Evolutionary conservation across 1,140 invertebrate genomes (phyloP).

Genomic region (Musca domestica): DNA sequence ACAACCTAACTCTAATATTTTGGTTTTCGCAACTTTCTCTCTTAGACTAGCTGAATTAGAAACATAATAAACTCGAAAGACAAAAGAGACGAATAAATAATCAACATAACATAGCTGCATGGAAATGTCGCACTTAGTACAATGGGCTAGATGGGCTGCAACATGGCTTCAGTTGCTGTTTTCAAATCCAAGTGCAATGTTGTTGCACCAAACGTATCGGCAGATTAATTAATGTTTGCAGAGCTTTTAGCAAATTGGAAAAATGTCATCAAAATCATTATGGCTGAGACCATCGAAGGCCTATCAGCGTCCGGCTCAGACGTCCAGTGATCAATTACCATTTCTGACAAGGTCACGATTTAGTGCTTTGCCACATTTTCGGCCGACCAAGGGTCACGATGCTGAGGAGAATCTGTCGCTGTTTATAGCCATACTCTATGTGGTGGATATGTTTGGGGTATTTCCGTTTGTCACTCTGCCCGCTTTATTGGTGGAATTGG

Average conservation of each 20-base stretch:
- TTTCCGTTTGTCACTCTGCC: slow-evolving; percentile 75
- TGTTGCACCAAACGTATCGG: not conserved
- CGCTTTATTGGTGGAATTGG: slow-evolving; percentile 69
- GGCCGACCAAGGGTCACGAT: slow-evolving; percentile 26
- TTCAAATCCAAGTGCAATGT: slow-evolving; percentile 14
- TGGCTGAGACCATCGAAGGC: slow-evolving; percentile 37
- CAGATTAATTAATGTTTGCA: not conserved
- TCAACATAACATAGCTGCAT: no score
- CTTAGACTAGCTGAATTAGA: no score
- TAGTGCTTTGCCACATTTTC: slow-evolving; percentile 48
- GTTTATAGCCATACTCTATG: slow-evolving; percentile 70
- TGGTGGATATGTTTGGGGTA: slow-evolving; percentile 77
- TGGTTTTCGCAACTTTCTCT: no score
- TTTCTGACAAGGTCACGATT: slow-evolving; percentile 45
- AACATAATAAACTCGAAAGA: no score
- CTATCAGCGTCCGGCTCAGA: slow-evolving; percentile 1
- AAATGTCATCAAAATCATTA: not conserved
- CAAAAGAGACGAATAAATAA: no score
- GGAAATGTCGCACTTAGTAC: no score
- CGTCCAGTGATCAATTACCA: slow-evolving; percentile 40
- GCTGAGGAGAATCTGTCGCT: slow-evolving; percentile 54
- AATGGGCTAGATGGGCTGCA: not conserved
- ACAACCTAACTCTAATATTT: no score
- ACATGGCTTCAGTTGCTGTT: slow-evolving; percentile 20
- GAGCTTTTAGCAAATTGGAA: not conserved